These are phyloP conservation scores for Atta colombica DNA, from an alignment of 1,140 invertebrate genomes.

Conservation along the genomic window DNA sequence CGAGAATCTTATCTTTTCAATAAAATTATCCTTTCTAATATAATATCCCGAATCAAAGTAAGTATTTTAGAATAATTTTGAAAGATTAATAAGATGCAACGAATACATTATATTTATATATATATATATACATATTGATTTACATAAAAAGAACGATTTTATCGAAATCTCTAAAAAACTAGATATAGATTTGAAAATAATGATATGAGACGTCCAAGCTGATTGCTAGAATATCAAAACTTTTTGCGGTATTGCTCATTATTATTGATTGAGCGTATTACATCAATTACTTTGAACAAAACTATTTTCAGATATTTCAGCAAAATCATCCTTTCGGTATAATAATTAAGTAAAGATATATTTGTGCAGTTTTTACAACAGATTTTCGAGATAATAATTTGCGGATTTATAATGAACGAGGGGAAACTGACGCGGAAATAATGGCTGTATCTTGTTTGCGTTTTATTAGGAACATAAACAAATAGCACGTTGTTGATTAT, in stretches of 20 bases:
- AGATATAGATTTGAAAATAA: too few species aligned
- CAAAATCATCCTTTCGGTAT: too few species aligned
- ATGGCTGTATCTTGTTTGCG: conserved; percentile 26
- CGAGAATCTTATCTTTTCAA: neutral
- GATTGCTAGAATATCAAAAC: too few species aligned
- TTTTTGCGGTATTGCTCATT: too few species aligned
- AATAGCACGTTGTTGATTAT: conserved; percentile 67
- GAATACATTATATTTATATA: neutral
- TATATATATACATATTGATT: too few species aligned
- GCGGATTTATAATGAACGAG: neutral
- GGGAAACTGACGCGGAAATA: neutral
- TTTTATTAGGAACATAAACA: conserved; percentile 79
- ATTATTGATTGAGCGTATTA: too few species aligned
- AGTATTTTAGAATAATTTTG: neutral
- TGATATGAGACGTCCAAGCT: too few species aligned
- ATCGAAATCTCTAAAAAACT: too few species aligned
- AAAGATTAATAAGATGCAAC: neutral
- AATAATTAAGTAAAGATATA: neutral
- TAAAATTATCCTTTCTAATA: conserved; percentile 3
- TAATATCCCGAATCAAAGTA: neutral
- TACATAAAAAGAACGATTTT: too few species aligned
- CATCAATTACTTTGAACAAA: too few species aligned
- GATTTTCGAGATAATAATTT: conserved; percentile 1
- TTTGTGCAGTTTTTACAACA: neutral
- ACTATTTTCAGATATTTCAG: too few species aligned